Conservation (phyloP, 2,113 vertebrate genomes). For the Hyla sarda region DNA sequence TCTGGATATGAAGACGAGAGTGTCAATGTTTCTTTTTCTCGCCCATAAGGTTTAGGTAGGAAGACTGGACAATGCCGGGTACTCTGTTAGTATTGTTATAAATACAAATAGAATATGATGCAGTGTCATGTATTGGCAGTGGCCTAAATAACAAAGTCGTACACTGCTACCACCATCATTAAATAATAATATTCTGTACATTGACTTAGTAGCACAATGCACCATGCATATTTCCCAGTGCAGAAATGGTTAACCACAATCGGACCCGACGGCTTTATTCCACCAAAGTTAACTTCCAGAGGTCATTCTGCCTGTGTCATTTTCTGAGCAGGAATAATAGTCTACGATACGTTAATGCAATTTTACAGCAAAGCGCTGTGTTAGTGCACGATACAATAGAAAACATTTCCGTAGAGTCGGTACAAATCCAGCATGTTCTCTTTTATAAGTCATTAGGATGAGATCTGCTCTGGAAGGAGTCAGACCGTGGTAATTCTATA, state of each 20-base stretch:
- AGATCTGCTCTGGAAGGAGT: background rate
- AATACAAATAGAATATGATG: too few species aligned
- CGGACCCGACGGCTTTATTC: background rate
- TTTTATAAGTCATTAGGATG: slow-evolving; percentile 12
- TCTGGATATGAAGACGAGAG: too few species aligned
- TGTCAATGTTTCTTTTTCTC: too few species aligned
- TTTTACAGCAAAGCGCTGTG: slow-evolving; percentile 21
- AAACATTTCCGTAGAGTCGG: slow-evolving; percentile 10
- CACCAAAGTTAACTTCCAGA: slow-evolving; percentile 3
- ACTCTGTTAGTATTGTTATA: too few species aligned
- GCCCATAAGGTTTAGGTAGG: too few species aligned
- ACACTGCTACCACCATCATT: too few species aligned
- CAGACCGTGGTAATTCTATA: background rate
- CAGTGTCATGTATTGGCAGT: too few species aligned
- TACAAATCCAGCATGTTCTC: slow-evolving; percentile 7
- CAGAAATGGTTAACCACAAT: background rate
- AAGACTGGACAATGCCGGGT: too few species aligned
- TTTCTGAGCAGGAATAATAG: slow-evolving; percentile 27
- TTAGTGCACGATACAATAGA: slow-evolving; percentile 17
- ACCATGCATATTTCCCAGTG: too few species aligned
- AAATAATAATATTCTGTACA: too few species aligned
- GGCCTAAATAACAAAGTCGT: too few species aligned
- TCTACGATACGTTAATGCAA: slow-evolving; percentile 42
- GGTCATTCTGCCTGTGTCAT: slow-evolving; percentile 28
- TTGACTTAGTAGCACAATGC: background rate